These are phyloP conservation scores for Arrhopalites spinosus DNA, from an alignment of 2,888 invertebrate genomes.

Conservation along the genomic window DNA sequence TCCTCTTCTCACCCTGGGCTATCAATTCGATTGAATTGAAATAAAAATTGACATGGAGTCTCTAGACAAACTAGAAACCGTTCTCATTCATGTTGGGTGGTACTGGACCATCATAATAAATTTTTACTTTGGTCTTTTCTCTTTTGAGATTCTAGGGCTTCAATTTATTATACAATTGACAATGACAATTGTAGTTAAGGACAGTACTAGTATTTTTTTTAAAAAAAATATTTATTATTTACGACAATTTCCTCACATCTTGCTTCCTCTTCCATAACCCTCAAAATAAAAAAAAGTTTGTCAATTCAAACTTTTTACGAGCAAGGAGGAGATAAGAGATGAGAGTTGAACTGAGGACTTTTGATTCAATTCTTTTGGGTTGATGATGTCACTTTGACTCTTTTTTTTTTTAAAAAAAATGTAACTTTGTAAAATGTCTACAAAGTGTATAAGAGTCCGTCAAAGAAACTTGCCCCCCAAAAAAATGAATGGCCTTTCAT, in stretches of 20 bases:
- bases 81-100: too few relatives aligned
- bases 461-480: background rate
- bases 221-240: conserved; percentile 11
- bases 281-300: background rate
- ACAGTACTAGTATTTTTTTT: too few relatives aligned
- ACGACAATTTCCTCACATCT: background rate
- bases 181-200: too few relatives aligned
- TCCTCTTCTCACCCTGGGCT: background rate
- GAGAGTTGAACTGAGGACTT: background rate
- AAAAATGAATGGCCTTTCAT: too few relatives aligned
- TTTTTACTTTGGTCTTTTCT: too few relatives aligned
- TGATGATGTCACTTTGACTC: background rate
- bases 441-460: background rate
- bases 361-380: background rate
- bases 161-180: too few relatives aligned
- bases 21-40: too few relatives aligned
- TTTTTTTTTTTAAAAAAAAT: background rate
- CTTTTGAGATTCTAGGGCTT: too few relatives aligned
- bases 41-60: too few relatives aligned
- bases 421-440: background rate
- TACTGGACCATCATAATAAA: too few relatives aligned
- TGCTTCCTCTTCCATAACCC: background rate
- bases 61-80: too few relatives aligned
- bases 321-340: background rate
- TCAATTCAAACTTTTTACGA: background rate